phyloP scores from a whole-genome alignment of 1,140 invertebrate species.

The Himalopsyche phryganea region DNA sequence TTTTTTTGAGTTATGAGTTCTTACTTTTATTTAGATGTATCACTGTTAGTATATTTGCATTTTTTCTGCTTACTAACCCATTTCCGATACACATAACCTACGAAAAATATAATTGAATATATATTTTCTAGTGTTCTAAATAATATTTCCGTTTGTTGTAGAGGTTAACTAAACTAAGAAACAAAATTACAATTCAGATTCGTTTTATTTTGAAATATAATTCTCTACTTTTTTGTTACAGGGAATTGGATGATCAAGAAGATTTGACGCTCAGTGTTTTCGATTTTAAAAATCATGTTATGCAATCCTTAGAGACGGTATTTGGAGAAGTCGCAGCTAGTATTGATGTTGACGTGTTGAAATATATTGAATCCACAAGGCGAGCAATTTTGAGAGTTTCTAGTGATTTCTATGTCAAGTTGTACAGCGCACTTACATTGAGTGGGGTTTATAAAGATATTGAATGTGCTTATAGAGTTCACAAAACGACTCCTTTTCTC shows the following conservation, averaged over 20 bases:
- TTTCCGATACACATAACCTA: neutral
- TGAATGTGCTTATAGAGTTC: slow-evolving; percentile 54
- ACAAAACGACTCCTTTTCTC: slow-evolving; percentile 49
- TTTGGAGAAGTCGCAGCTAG: slow-evolving; percentile 59
- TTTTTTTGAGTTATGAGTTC: slow-evolving; percentile 35
- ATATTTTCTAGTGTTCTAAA: neutral
- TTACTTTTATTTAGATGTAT: slow-evolving; percentile 43
- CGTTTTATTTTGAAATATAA: too few relatives aligned
- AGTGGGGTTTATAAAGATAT: slow-evolving; percentile 52
- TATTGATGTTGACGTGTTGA: slow-evolving; percentile 56
- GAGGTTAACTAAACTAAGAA: too few relatives aligned
- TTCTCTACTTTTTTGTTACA: slow-evolving; percentile 38
- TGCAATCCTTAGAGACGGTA: slow-evolving; percentile 51
- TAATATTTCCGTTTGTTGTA: neutral
- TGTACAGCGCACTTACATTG: slow-evolving; percentile 56
- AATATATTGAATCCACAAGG: slow-evolving; percentile 47
- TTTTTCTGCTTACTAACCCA: slow-evolving; percentile 7
- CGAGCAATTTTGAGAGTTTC: slow-evolving; percentile 58
- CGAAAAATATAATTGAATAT: neutral
- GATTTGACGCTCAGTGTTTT: slow-evolving; percentile 44
- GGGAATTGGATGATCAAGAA: slow-evolving; percentile 46
- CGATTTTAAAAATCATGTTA: slow-evolving; percentile 57
- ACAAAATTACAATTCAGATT: too few relatives aligned
- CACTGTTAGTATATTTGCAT: slow-evolving; percentile 42
- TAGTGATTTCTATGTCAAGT: slow-evolving; percentile 52